Evolutionary conservation across 2,888 invertebrate genomes (phyloP), one percentile per base, ranked within the genome.

Genomic region (Geotrupes spiniger): DNA sequence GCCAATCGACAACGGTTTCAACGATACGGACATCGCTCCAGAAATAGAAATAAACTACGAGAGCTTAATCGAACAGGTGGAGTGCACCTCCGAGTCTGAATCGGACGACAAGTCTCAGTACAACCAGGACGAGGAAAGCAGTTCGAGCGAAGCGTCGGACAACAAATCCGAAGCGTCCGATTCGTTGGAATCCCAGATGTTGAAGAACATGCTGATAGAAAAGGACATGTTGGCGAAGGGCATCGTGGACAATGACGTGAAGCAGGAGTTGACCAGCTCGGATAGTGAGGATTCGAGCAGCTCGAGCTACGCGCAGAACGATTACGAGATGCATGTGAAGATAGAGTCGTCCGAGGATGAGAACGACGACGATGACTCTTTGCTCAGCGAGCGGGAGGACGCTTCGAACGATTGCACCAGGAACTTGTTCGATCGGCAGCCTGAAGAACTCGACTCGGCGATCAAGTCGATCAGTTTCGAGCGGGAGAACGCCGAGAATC

Each of bases 381-480:
- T 21, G 3, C 6, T 21, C 4, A 55, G 51, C 8, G 52, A 51
- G n/a, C 54, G 51, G 1, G 54, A 52, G 9, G 43, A 27, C 5
- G 39, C n/a, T 8, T 33, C 46, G 42, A 36, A 49, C 17, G 43
- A 51, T 14, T 41, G 40, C 2, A 27, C 33, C 8, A 25, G 40
- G 6, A 58, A 60, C 46, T 51, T 60, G 4, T 60, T 62, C 42
- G 46, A 53, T 6, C 43, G 60, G 17, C 64, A 68, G 48, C 59
- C 67, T 0, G 69, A 70, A 43, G 69, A 70, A 42, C 54, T 72
- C 33, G 69, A 71, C 53, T 69, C 69, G 8, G 72, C 72, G 2
- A 69, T 72, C 2, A 64, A 68, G 36, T 69, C 69, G n/a, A 71
- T 71, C 28, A 67, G 68, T 49, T 69, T 65, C 41, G 66, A 66